Evolutionary conservation across 1,140 invertebrate genomes (phyloP).

Genomic region (Physella acuta): DNA sequence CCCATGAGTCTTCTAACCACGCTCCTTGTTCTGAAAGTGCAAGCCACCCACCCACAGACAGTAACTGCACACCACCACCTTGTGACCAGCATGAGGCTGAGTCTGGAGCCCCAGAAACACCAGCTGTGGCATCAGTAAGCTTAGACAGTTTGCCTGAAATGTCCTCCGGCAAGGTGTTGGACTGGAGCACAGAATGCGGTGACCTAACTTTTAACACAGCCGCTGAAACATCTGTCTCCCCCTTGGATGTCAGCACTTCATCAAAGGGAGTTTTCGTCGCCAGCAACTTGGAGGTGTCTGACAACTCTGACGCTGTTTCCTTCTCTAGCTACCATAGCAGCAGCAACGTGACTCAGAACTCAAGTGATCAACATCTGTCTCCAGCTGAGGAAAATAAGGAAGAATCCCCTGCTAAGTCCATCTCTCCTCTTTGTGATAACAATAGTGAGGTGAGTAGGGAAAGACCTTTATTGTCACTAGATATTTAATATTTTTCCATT

Average conservation of each 20-base stretch:
- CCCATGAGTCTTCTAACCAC: too few relatives aligned
- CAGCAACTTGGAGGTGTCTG: too few relatives aligned
- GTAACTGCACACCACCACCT: too few relatives aligned
- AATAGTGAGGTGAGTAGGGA: slow-evolving; percentile 40
- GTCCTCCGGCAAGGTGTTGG: neutral
- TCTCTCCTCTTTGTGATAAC: slow-evolving; percentile 40
- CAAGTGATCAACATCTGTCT: too few relatives aligned
- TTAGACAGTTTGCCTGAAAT: neutral
- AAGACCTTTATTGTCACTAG: too few relatives aligned
- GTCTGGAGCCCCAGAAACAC: neutral
- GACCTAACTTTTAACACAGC: neutral
- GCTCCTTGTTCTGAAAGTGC: too few relatives aligned
- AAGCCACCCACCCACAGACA: too few relatives aligned
- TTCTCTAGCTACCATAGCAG: too few relatives aligned
- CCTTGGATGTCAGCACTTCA: neutral
- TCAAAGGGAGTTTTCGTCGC: neutral
- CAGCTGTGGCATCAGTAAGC: neutral
- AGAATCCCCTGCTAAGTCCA: slow-evolving; percentile 21
- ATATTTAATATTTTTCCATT: too few relatives aligned
- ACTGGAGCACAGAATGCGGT: neutral
- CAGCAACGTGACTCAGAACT: too few relatives aligned
- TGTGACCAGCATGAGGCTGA: too few relatives aligned
- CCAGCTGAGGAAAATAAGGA: neutral
- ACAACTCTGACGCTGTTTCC: too few relatives aligned
- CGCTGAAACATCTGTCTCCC: neutral